Evolutionary conservation across 1,140 invertebrate genomes (phyloP), one percentile per base, ranked within the genome.

Genomic region (Bombus fervidus): DNA sequence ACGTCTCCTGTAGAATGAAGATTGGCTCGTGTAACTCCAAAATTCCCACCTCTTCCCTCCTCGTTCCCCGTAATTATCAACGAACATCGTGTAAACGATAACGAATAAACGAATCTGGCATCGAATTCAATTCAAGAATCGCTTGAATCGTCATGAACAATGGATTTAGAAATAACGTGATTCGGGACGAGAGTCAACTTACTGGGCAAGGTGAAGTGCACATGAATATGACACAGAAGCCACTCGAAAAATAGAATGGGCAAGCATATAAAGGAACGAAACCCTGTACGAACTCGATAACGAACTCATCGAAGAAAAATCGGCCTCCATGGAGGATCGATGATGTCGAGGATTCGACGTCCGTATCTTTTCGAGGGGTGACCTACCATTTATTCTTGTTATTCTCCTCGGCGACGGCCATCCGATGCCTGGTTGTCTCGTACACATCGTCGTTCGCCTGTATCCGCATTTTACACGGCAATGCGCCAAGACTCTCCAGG

Each of bases 371-470:
- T 13, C 6, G 31, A 53, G 31, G 64, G 53, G 34, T 39, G 64
- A 77, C 93, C 95, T 93, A 98, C 98, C 98, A 99, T 96, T 98
- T 98, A 94, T 98, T 98, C 95, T 99, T 98, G 93, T 97, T 98
- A 94, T 98, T 98, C 93, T 98, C 97, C 94, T 99, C 98, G 76
- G 97, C 98, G 89, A 97, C 97, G 84, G 97, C 98, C 98, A 99
- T 98, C 90, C 98, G 97, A 93, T 97, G 97, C 95, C 97, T 96
- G 87, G 98, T 99, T 81, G 97, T 97, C 95, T 98, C 98, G 94
- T 99, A 99, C 81, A 98, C 97, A 95, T 99, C 98, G 94, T 99
- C 98, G 89, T 98, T 99, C 89, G 98, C 98, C 93, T 98, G 97
- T 87, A 99, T 97, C 79, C 97, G 97, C 96, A 99, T 98, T 93